Base-by-base conservation (phyloP, 2,113 vertebrate genomes). In the Cyprinodon brontotheroides region DNA sequence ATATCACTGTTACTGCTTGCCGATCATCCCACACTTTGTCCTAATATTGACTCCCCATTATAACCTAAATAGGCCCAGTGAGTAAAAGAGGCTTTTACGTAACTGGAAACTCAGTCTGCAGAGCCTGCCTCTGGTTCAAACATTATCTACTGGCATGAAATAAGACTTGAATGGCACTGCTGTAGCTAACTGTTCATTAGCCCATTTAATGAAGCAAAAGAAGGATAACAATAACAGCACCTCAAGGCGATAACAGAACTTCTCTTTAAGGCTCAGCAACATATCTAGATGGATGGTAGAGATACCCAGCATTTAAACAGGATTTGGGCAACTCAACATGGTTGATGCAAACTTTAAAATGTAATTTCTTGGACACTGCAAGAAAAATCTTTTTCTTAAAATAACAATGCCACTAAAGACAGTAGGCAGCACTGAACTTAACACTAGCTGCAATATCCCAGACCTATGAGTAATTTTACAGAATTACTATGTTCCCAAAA, bases 81-180 rank as follows among this genome's bases (percentile, higher is more conserved):
- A 53, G 66, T 43, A 40, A 68, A 57, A 72, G 37, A 53, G 6
- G 50, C 43, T 65, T 68, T 78, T 71, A 84, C 50, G n/a, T 69
- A 76, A 72, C 4, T 14, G 65, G 43, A 76, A 66, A 59, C 74
- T 69, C 53, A 37, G 43, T 61, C 43, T 68, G 48, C 39, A 68
- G 63, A 81, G 68, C 67, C 38, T 63, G 67, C 64, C 74, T 67
- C 50, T 47, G n/a, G 39, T 41, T 48, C 15, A 79, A 64, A 68
- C 45, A 68, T 70, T 67, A 60, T 59, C 69, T 68, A 45, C 53
- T 53, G 48, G 63, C 29, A 14, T 67, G 63, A 67, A 80, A 63
- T 22, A 77, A 66, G 65, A 45, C 41, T 38, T 17, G 36, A 68
- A 74, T 15, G 53, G 68, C 48, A 65, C 68, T 67, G 72, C 72